Percentiles rank a stretch among this genome's conserved stretches.
phyloP scores from a whole-genome alignment of 2,797 vertebrate genomes.

The Pseudochromis fuscus region DNA sequence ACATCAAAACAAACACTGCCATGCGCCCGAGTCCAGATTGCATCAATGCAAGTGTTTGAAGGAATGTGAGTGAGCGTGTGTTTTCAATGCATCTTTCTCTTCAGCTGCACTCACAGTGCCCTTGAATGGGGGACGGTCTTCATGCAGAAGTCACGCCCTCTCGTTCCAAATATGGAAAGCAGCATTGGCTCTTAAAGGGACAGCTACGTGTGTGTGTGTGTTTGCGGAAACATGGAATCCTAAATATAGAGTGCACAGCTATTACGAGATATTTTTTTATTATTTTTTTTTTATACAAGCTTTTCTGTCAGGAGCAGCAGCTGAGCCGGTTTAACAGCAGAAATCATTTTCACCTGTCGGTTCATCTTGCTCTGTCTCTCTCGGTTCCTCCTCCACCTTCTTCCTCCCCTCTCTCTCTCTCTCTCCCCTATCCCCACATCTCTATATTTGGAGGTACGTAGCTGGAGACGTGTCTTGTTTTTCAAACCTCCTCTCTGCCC shows the following conservation, averaged over 20 bases:
- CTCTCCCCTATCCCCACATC: conserved; percentile 46
- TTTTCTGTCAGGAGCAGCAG: conserved; percentile 11
- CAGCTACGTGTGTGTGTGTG: conserved; percentile 43
- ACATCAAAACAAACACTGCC: conserved; percentile 50
- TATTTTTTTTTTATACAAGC: background rate
- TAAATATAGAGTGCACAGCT: conserved; percentile 8
- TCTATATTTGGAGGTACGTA: conserved; percentile 73
- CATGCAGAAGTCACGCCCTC: conserved; percentile 55
- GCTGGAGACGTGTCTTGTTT: conserved; percentile 56
- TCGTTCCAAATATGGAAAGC: conserved; percentile 67
- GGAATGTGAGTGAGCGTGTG: conserved; percentile 62
- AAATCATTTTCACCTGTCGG: background rate
- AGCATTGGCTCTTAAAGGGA: conserved; percentile 70
- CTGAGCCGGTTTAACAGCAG: conserved; percentile 5
- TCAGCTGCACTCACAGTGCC: conserved; percentile 55
- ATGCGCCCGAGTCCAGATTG: conserved; percentile 26
- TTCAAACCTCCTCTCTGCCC: conserved; percentile 41
- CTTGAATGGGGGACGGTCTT: conserved; percentile 60
- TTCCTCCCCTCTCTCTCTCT: conserved; percentile 10
- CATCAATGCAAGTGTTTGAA: conserved; percentile 49
- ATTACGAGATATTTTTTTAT: no score
- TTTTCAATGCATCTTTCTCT: conserved; percentile 66
- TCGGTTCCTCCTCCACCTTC: conserved; percentile 17
- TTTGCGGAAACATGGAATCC: conserved; percentile 11
- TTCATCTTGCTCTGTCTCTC: conserved; percentile 28